phyloP scores from a whole-genome alignment of 2,113 vertebrate genomes.

The Nothoprocta perdicaria region DNA sequence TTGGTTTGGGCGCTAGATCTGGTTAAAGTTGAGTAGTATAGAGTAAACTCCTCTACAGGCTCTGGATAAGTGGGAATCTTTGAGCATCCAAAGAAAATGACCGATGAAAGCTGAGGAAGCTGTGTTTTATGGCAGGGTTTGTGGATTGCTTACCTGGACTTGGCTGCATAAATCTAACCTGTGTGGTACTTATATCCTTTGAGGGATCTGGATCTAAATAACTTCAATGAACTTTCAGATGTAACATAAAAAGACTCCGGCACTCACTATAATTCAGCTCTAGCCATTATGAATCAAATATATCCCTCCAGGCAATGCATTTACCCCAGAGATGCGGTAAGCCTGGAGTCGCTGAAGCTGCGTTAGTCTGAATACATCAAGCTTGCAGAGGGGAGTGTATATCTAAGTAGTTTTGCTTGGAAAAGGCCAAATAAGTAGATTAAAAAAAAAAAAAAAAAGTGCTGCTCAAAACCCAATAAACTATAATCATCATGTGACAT shows the following conservation, averaged over 20 bases:
- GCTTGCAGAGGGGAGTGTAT: background rate
- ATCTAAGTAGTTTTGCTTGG: background rate
- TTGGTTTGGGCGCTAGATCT: background rate
- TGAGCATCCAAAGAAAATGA: fast-evolving
- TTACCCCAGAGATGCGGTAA: constrained; percentile 48
- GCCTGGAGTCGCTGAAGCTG: constrained; percentile 14
- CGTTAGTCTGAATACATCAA: constrained; percentile 37
- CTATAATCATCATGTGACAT: background rate
- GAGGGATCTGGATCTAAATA: constrained; percentile 59
- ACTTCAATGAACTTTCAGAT: constrained; percentile 61
- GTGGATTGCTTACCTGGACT: background rate
- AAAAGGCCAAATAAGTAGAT: background rate
- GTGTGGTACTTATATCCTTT: constrained; percentile 17
- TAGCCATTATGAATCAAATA: constrained; percentile 67
- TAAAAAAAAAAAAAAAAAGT: background rate
- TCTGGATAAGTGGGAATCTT: background rate
- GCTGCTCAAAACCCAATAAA: background rate
- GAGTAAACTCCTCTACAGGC: background rate
- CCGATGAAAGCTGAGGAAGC: background rate
- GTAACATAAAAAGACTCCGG: constrained; percentile 55
- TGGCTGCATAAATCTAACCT: constrained; percentile 29
- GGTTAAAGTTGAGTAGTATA: background rate
- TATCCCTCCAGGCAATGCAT: constrained; percentile 52
- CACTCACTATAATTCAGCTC: constrained; percentile 47
- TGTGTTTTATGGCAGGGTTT: background rate